Percentiles rank a stretch among this genome's conserved stretches.
These are phyloP conservation scores for Takifugu flavidus DNA, from an alignment of 2,113 vertebrate species.

Conservation along the genomic window DNA sequence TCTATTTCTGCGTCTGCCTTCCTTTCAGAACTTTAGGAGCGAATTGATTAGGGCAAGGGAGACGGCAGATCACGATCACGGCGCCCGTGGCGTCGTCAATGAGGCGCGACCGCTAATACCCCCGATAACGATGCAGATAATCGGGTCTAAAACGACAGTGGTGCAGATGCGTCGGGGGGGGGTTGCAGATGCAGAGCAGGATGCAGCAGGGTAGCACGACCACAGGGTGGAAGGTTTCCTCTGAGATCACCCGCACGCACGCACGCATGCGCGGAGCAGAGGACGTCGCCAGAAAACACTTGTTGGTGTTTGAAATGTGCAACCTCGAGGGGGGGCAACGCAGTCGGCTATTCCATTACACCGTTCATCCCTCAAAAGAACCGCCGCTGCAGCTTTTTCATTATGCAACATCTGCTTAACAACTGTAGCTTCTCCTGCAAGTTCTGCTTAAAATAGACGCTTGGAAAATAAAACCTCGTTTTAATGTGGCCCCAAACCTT, in stretches of 20 bases:
- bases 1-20: conserved; percentile 35
- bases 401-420: conserved; percentile 31
- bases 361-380: conserved; percentile 2
- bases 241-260: conserved; percentile 31
- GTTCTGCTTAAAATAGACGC: conserved; percentile 27
- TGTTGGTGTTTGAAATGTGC: conserved; percentile 3
- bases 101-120: conserved; percentile 23
- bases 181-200: conserved; percentile 48
- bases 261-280: neutral
- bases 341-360: neutral
- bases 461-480: conserved; percentile 12
- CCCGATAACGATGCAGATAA: conserved; percentile 46
- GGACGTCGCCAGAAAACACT: neutral
- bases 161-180: conserved; percentile 15
- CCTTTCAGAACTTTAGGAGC: conserved; percentile 17
- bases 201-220: conserved; percentile 60
- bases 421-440: conserved; percentile 33
- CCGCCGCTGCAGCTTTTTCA: conserved; percentile 15
- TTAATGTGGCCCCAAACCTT: conserved; percentile 13
- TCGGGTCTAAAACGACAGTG: conserved; percentile 50
- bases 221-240: conserved; percentile 63
- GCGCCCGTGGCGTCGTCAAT: neutral
- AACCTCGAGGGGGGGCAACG: conserved; percentile 9
- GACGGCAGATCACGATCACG: conserved; percentile 30
- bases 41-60: conserved; percentile 31